Percentiles rank a stretch among this genome's conserved stretches.
Conservation (phyloP, 2,888 invertebrate genomes). For the Scaptomyza polygonia region DNA sequence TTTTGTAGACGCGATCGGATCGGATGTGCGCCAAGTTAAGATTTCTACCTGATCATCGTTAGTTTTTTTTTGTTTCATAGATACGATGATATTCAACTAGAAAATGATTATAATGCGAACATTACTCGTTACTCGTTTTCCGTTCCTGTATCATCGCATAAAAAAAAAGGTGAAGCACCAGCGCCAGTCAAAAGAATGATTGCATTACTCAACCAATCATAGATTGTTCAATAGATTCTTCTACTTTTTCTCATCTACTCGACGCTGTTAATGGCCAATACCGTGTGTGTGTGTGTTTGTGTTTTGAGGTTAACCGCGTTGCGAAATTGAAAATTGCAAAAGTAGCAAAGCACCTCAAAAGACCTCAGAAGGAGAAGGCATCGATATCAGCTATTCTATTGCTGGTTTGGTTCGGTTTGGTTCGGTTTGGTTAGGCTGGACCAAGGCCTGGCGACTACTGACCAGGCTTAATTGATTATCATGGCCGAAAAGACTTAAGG, state of each 20-base stretch:
- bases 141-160: too few relatives aligned
- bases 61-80: conserved; percentile 4
- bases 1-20: conserved; percentile 10
- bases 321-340: conserved; percentile 56
- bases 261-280: conserved; percentile 27
- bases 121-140: background rate
- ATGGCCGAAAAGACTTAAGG: conserved; percentile 23
- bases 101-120: conserved; percentile 7
- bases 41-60: conserved; percentile 1
- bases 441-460: conserved; percentile 44
- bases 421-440: conserved; percentile 8
- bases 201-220: conserved; percentile 12
- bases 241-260: background rate
- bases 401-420: conserved; percentile 3
- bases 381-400: conserved; percentile 36
- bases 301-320: conserved; percentile 61
- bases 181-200: conserved; percentile 9
- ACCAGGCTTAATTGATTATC: conserved; percentile 77
- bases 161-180: background rate
- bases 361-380: background rate
- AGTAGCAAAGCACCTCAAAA: conserved; percentile 12
- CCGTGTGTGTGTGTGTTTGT: conserved; percentile 2
- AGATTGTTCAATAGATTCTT: conserved; percentile 41
- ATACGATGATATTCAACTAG: conserved; percentile 6
- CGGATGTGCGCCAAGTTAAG: conserved; percentile 16